Percentiles rank a stretch among this genome's conserved stretches.
phyloP scores from a whole-genome alignment of 2,113 vertebrate species.

The Callocephalon fimbriatum region DNA sequence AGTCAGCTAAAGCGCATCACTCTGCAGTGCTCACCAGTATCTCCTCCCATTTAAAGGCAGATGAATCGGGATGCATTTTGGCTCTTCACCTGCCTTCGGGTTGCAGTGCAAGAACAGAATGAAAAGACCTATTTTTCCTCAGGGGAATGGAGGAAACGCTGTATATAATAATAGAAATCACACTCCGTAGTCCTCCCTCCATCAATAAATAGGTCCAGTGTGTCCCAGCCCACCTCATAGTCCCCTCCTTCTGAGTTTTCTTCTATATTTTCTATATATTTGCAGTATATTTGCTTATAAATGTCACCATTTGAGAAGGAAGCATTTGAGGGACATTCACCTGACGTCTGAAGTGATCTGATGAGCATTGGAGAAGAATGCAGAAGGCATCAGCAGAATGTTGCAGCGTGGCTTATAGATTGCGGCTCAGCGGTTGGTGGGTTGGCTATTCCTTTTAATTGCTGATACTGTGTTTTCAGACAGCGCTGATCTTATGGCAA shows the following conservation, averaged over 20 bases:
- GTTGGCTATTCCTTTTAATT: conserved; percentile 56
- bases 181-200: not conserved
- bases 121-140: not conserved
- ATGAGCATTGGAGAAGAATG: not conserved
- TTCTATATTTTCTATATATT: not conserved
- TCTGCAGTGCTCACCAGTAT: not conserved
- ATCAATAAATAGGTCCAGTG: not conserved
- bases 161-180: not conserved
- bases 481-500: conserved; percentile 51
- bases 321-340: not conserved
- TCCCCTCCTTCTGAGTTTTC: not conserved
- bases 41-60: not conserved
- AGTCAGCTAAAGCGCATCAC: not conserved
- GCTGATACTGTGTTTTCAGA: conserved; percentile 53
- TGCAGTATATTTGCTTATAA: not conserved
- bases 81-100: not conserved
- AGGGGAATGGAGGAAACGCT: not conserved
- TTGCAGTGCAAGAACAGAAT: not conserved
- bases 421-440: conserved; percentile 28
- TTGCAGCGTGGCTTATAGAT: conserved; percentile 45
- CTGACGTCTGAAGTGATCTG: not conserved
- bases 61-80: not conserved
- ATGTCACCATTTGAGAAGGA: not conserved
- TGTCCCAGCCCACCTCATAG: not conserved
- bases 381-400: conserved; percentile 46